Evolutionary conservation across 2,888 invertebrate species (phyloP), one percentile per base, ranked within the genome.

Genomic region (Eulithis testata): DNA sequence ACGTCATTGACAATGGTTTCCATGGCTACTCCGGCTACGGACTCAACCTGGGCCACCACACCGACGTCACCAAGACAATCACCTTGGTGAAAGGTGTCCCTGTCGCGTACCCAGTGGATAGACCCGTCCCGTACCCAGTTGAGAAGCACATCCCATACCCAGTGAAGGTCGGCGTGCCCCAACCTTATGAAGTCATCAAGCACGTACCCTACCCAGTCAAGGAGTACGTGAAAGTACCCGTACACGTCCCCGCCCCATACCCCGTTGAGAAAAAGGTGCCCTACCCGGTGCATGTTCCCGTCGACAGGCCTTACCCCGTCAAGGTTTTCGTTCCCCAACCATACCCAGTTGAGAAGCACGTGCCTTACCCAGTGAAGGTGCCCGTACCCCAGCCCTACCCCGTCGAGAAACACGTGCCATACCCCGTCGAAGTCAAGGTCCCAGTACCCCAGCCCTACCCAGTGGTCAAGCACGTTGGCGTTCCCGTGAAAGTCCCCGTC

Each of bases 201-300:
- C 94, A 94, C 85, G 91, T 95, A 73, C 96, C 96, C 51, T 94
- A 95, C 80, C 96, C 96, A 77, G 96, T 96, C 72, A 96, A 96
- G 92, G 96, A 96, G 87, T 94, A 94, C 90, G 95, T 97, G 58
- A 96, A 96, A 85, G 96, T 97, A 65, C 96, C 96, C 73, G 95
- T 96, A 68, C 96, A 96, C 80, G 95, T 96, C 68, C 96, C 96
- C 45, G 95, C 95, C 73, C 96, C 96, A 71, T 97, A 96, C 88
- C 96, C 96, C 50, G 97, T 97, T 49, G 96, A 96, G 88, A 97
- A 95, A 92, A 95, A 94, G 81, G 95, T 97, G 59, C 96, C 95
- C 69, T 95, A 95, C 79, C 96, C 96, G 73, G 94, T 94, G 61
- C 94, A 94, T 76, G 96, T 96, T 61, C 96, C 95, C 77, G 96